These are phyloP conservation scores for Porites australiensis DNA, from an alignment of 64 coral and sea anemone genomes.

Conservation along the genomic window DNA sequence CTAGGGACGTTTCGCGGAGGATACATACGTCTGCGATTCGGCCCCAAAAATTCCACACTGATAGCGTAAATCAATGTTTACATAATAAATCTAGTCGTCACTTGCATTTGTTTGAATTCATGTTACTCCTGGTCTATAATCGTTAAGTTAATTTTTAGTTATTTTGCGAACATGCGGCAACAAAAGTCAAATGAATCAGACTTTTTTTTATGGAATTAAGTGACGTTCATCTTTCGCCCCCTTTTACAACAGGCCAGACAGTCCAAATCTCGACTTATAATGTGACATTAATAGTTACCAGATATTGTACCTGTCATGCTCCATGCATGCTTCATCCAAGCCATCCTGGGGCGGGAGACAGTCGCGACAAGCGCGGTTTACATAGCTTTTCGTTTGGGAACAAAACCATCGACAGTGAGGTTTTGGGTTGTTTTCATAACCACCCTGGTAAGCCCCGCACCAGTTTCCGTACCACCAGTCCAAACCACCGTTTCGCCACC, in stretches of 20 bases:
- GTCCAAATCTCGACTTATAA: background rate
- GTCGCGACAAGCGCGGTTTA: slow-evolving; percentile 19
- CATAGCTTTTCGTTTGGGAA: slow-evolving; percentile 2
- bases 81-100: too few relatives aligned
- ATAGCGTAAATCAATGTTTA: too few relatives aligned
- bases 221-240: background rate
- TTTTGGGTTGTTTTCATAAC: slow-evolving; percentile 31
- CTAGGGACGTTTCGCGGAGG: too few relatives aligned
- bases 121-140: too few relatives aligned
- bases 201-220: too few relatives aligned
- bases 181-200: too few relatives aligned
- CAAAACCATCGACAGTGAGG: slow-evolving; percentile 4
- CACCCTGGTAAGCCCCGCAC: slow-evolving; percentile 51
- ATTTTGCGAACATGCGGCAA: too few relatives aligned
- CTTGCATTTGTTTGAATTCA: too few relatives aligned
- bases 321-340: slow-evolving; percentile 60
- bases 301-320: slow-evolving; percentile 62
- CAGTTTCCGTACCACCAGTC: slow-evolving; percentile 76
- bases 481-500: background rate
- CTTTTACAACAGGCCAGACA: background rate
- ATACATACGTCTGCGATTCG: too few relatives aligned
- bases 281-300: background rate
- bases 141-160: too few relatives aligned
- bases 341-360: slow-evolving; percentile 48
- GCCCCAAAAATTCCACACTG: too few relatives aligned